Evolutionary conservation across 2,113 vertebrate genomes (phyloP), one percentile per base, ranked within the genome.

Genomic region (Dipodomys spectabilis): DNA sequence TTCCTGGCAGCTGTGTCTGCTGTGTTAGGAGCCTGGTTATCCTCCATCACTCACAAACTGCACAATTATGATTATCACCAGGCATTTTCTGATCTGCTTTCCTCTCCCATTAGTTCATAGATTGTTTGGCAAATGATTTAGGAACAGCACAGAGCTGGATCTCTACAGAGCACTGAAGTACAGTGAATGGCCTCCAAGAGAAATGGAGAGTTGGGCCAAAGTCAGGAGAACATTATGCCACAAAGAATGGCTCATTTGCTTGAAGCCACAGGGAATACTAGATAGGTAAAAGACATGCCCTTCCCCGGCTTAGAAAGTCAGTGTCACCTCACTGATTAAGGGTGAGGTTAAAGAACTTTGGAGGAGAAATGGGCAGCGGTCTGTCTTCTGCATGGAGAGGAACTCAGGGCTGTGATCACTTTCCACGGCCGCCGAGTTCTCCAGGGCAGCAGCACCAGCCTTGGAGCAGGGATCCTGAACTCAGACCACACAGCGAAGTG

Each of bases 201-300:
- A 65, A 64, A 16, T 5, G 0, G 12, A 18, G 23, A 15, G 71
- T 20, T 75, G 45, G 19, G 1, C 49, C n/a, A 85, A 60, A 87
- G 73, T 90, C 84, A 71, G 82, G 45, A 25, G 3, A 60, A 13
- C 77, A 7, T 8, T 25, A 71, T 25, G 22, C 88, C 28, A 0
- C 60, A 86, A 86, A 67, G 82, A 80, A 82, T 18, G 82, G 45
- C 45, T 89, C 69, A n/a, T 67, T 86, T 81, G 86, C 83, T 13
- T 11, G 10, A 86, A 71, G 83, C 80, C 57, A 0, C 0, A 5
- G 62, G 87, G 45, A 83, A 23, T 44, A 49, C 7, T 22, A 81
- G 82, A 45, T 10, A 32, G 91, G 64, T 67, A 81, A 10, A 89
- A 57, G 53, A 57, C 73, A 18, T 18, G 30, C 77, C 13, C 62